phyloP scores from a whole-genome alignment of 2,888 invertebrate genomes.

The Himalopsyche tibetana region DNA sequence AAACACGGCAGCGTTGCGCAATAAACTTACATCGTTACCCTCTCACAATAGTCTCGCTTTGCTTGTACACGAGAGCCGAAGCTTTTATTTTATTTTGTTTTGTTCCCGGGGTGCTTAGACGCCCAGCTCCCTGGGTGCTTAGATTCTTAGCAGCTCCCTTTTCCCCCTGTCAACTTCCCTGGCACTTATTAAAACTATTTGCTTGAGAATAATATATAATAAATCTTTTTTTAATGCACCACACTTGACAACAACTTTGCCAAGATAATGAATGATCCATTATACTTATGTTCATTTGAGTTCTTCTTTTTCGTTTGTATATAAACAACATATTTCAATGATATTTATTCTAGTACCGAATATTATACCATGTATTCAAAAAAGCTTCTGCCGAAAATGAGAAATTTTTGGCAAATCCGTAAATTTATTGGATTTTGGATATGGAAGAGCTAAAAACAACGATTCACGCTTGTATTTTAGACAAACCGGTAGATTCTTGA shows the following conservation, averaged over 20 bases:
- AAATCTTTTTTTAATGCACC: not conserved
- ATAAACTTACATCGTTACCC: conserved; percentile 42
- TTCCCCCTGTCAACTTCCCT: not conserved
- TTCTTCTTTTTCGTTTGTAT: too few species aligned
- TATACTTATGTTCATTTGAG: too few species aligned
- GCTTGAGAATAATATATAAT: not conserved
- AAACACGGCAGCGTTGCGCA: conserved; percentile 8
- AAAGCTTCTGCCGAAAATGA: too few species aligned
- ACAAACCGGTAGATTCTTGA: too few species aligned
- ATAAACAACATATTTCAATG: too few species aligned
- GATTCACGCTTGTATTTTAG: too few species aligned
- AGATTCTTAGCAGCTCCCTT: not conserved
- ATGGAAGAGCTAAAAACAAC: too few species aligned
- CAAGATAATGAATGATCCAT: not conserved
- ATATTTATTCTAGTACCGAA: too few species aligned
- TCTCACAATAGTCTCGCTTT: conserved; percentile 23
- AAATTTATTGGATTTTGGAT: too few species aligned
- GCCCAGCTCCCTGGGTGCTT: not conserved
- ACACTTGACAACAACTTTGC: not conserved
- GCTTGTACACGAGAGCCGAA: not conserved
- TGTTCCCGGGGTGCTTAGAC: conserved; percentile 8
- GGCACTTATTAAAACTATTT: conserved; percentile 13
- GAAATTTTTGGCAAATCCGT: too few species aligned
- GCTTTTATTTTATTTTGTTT: conserved; percentile 34
- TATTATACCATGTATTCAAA: too few species aligned